Evolutionary conservation across 2,888 invertebrate genomes (phyloP).

Genomic region (Dascillus cervinus): DNA sequence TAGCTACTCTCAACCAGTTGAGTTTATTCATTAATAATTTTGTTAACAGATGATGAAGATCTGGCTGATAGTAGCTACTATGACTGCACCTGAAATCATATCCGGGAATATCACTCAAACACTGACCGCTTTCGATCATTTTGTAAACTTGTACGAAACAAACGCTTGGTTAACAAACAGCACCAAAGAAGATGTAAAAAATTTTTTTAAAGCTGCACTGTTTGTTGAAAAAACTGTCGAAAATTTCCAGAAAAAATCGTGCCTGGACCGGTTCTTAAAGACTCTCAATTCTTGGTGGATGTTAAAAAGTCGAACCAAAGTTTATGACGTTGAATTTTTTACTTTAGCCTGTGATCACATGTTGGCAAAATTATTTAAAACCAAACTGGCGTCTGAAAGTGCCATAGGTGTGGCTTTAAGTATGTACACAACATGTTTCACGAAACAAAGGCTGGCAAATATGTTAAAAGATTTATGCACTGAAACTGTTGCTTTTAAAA

Average conservation of each 20-base stretch:
- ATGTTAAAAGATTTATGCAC: conserved; percentile 33
- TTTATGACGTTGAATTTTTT: conserved; percentile 32
- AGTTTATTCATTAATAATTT: conserved; percentile 14
- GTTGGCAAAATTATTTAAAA: conserved; percentile 40
- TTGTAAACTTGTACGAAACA: conserved; percentile 45
- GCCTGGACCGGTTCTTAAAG: conserved; percentile 44
- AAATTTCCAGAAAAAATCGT: conserved; percentile 41
- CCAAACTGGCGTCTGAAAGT: conserved; percentile 27
- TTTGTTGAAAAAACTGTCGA: conserved; percentile 49
- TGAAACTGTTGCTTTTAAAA: conserved; percentile 27
- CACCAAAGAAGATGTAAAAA: conserved; percentile 45
- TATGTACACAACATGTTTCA: conserved; percentile 40
- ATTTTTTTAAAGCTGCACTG: conserved; percentile 46
- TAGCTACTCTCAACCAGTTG: neutral
- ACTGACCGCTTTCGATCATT: conserved; percentile 48
- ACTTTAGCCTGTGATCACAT: conserved; percentile 43
- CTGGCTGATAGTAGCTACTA: neutral
- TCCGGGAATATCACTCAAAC: conserved; percentile 40
- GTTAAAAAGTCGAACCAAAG: conserved; percentile 24
- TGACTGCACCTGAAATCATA: conserved; percentile 7
- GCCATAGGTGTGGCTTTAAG: conserved; percentile 41
- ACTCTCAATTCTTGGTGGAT: conserved; percentile 41
- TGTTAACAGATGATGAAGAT: conserved; percentile 27
- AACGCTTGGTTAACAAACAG: conserved; percentile 43
- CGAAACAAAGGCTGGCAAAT: conserved; percentile 38